phyloP scores from a whole-genome alignment of 2,888 invertebrate genomes.

The Parapristionchus giblindavisi region DNA sequence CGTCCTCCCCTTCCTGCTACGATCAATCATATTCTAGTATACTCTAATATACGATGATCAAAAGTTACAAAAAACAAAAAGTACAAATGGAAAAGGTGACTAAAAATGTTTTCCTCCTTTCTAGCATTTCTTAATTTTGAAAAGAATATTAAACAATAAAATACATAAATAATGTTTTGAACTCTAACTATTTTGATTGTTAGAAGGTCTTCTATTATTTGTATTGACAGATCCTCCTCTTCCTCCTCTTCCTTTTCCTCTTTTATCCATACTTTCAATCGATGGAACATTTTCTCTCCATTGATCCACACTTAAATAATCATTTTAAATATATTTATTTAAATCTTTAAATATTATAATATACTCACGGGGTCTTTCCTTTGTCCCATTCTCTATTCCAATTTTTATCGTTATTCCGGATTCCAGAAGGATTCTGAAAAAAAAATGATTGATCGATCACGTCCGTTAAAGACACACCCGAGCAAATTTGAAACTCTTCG shows the following conservation, averaged over 20 bases:
- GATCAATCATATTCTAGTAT: no score
- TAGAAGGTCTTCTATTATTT: no score
- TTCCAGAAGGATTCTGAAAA: constrained; percentile 17
- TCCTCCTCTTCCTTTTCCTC: constrained; percentile 29
- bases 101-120: no score
- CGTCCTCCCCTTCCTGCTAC: no score
- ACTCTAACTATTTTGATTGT: no score
- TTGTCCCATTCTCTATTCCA: constrained; percentile 53
- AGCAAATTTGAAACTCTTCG: constrained; percentile 41
- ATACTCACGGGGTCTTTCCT: constrained; percentile 55
- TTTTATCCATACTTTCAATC: constrained; percentile 19
- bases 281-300: constrained; percentile 35
- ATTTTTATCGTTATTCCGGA: background rate
- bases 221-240: no score
- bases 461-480: background rate
- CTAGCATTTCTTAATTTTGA: no score
- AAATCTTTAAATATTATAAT: background rate
- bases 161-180: no score
- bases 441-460: background rate
- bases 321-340: background rate
- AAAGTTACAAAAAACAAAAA: no score
- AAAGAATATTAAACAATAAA: no score
- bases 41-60: no score
- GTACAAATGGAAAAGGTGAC: no score
- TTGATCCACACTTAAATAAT: constrained; percentile 19